Conservation (phyloP, 2,113 vertebrate species). For the Vanacampus margaritifer region DNA sequence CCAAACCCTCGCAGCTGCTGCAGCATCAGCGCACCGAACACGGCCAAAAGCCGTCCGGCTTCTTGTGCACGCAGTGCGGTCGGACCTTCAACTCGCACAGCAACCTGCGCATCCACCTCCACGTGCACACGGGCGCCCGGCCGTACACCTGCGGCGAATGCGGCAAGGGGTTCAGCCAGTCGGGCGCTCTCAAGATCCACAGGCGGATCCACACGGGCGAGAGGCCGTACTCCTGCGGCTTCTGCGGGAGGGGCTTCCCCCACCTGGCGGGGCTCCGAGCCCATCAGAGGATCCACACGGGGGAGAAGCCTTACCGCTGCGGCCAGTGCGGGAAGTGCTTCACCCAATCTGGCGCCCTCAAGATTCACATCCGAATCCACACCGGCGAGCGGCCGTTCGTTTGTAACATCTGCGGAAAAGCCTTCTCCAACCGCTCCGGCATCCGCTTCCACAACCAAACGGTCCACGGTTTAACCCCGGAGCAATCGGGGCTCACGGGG, state of each 20-base stretch:
- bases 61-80: constrained; percentile 76
- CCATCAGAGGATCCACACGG: constrained; percentile 76
- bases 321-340: constrained; percentile 80
- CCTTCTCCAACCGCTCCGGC: constrained; percentile 76
- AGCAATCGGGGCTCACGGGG: constrained; percentile 36
- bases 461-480: constrained; percentile 63
- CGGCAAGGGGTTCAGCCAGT: constrained; percentile 78
- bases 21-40: constrained; percentile 76
- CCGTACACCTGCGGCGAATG: constrained; percentile 79
- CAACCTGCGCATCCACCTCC: constrained; percentile 79
- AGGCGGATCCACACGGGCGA: constrained; percentile 74
- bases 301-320: constrained; percentile 79
- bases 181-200: constrained; percentile 78
- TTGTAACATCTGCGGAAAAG: constrained; percentile 73
- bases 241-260: constrained; percentile 71
- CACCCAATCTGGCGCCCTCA: constrained; percentile 76
- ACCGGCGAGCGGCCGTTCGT: constrained; percentile 74
- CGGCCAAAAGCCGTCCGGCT: constrained; percentile 61
- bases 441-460: constrained; percentile 77
- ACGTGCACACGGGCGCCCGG: constrained; percentile 76
- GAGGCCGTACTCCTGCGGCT: constrained; percentile 66
- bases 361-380: constrained; percentile 74
- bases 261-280: constrained; percentile 75
- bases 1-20: constrained; percentile 72
- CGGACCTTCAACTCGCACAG: constrained; percentile 76